Evolutionary conservation across 2,888 invertebrate species (phyloP).

Genomic region (Hirtodrosophila confusa): DNA sequence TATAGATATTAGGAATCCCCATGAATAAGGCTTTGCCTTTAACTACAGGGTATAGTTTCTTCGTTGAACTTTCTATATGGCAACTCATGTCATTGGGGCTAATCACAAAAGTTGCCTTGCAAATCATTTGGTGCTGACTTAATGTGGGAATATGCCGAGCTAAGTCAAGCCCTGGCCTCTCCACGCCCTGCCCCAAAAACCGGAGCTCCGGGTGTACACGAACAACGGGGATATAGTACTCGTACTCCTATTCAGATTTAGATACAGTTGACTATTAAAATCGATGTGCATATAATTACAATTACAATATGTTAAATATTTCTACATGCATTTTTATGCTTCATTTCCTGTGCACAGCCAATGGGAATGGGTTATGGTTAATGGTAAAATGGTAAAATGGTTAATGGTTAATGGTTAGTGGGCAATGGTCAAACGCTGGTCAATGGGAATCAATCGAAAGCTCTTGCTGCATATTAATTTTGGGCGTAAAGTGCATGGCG

Average conservation of each 20-base stretch:
- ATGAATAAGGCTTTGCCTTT: background rate
- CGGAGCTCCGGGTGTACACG: constrained; percentile 38
- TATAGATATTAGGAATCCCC: background rate
- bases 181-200: constrained; percentile 53
- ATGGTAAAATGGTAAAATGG: constrained; percentile 19
- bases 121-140: constrained; percentile 56
- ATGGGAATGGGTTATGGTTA: constrained; percentile 2
- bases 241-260: constrained; percentile 38
- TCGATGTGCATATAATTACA: constrained; percentile 67
- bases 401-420: constrained; percentile 10
- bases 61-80: constrained; percentile 26
- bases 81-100: constrained; percentile 35
- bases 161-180: constrained; percentile 47
- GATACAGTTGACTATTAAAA: constrained; percentile 71
- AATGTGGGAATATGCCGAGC: constrained; percentile 64
- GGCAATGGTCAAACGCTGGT: constrained; percentile 25
- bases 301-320: constrained; percentile 62
- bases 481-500: constrained; percentile 71
- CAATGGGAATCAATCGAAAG: constrained; percentile 40
- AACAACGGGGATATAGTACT: constrained; percentile 28
- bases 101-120: constrained; percentile 52
- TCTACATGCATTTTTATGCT: constrained; percentile 71
- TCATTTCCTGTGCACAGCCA: constrained; percentile 66
- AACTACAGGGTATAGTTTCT: constrained; percentile 32
- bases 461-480: constrained; percentile 75